Conservation (phyloP, 2,113 vertebrate species). For the Bombycilla garrulus region DNA sequence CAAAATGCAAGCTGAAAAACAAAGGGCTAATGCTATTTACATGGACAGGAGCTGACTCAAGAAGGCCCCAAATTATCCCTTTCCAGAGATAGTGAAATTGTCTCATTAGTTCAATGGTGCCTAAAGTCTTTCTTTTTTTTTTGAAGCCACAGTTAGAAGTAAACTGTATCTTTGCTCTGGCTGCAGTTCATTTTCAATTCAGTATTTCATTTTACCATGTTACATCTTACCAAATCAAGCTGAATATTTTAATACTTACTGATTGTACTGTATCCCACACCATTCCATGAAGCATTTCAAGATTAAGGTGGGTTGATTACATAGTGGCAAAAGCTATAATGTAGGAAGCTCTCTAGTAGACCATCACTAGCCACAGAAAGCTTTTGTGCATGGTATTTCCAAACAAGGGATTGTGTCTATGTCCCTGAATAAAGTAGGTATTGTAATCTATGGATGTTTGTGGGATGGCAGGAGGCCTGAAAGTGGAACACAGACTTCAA, state of each 20-base stretch:
- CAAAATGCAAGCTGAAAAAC: neutral
- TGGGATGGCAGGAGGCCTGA: neutral
- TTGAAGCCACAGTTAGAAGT: neutral
- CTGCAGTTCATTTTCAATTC: neutral
- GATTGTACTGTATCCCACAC: neutral
- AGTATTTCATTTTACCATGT: neutral
- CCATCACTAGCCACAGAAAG: neutral
- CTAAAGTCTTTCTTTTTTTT: neutral
- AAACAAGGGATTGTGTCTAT: neutral
- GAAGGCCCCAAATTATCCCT: neutral
- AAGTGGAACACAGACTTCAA: neutral
- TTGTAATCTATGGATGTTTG: neutral
- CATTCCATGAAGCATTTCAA: neutral
- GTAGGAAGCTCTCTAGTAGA: neutral
- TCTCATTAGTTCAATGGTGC: neutral
- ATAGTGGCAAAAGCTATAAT: neutral
- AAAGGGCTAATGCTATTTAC: neutral
- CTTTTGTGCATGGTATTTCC: neutral
- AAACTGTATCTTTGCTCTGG: neutral
- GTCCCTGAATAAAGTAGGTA: neutral
- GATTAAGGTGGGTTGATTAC: neutral
- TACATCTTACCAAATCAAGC: neutral
- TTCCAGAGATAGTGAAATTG: neutral
- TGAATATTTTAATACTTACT: neutral
- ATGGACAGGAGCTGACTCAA: neutral